Conservation (phyloP, 2,888 invertebrate genomes). For the Nebria brevicollis region DNA sequence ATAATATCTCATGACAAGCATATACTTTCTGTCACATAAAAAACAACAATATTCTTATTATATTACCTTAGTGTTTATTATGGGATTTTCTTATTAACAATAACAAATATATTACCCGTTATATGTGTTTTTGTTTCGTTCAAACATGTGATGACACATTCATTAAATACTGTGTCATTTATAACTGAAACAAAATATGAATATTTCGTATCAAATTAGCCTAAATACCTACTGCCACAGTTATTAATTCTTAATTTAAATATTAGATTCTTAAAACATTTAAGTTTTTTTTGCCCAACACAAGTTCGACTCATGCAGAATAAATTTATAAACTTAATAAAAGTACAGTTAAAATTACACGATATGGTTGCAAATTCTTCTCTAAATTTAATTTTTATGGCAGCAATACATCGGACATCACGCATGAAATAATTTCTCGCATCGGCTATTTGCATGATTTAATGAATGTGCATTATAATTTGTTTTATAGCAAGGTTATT, state of each 20-base stretch:
- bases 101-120: no score
- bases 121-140: not conserved
- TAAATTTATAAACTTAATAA: not conserved
- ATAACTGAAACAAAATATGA: not conserved
- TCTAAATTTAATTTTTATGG: not conserved
- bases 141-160: not conserved
- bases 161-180: not conserved
- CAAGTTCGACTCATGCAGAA: not conserved
- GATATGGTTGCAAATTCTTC: not conserved
- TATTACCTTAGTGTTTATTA: not conserved
- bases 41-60: not conserved
- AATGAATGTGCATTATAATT: not conserved
- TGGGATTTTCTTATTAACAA: no score
- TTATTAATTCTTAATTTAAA: not conserved
- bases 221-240: not conserved
- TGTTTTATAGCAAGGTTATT: not conserved
- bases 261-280: not conserved
- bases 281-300: not conserved
- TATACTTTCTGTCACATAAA: not conserved
- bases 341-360: not conserved
- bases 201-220: not conserved
- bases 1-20: not conserved
- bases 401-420: not conserved
- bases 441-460: not conserved
- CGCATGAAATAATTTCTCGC: not conserved